Evolutionary conservation across 2,113 vertebrate genomes (phyloP), one percentile per base, ranked within the genome.

Genomic region (Globicephala melas): DNA sequence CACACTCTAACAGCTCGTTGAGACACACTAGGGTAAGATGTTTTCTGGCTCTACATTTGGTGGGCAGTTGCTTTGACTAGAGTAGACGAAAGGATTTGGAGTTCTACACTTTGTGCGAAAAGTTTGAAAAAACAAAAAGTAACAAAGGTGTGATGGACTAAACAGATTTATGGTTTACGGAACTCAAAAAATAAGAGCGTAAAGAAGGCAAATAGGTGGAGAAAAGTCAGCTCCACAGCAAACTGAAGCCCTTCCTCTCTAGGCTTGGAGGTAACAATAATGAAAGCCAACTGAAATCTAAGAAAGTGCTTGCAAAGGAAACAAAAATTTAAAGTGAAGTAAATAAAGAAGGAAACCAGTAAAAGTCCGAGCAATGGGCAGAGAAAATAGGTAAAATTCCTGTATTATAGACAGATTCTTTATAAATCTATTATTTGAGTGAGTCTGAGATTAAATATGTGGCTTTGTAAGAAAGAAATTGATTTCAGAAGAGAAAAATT

Each of bases 401-500:
- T 67, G 15, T 84, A 73, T 60, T 81, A 63, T 20, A 93, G 31
- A 79, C 20, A 89, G 47, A 85, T 23, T 15, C 25, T 41, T 38
- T 80, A 73, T 62, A 58, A 92, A 80, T 55, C 71, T 21, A 68
- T 74, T 88, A 83, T 94, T 62, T 89, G 68, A 23, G 33, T 67
- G 33, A 88, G 12, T 28, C 62, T 79, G 63, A 91, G 36, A 62
- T 91, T 92, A 63, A 91, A 71, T 70, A 38, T 82, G n/a, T 94
- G 53, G 44, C 73, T 93, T 85, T 58, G 73, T 89, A 73, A 62
- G 11, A 87, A 91, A 86, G 50, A 53, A 85, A 53, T 53, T 38
- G 65, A 68, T 77, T 82, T 94, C 74, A 82, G 67, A 82, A 87
- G 60, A 76, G 73, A 87, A 94, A 95, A 92, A 62, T n/a, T 38